Conservation (phyloP, 2,888 invertebrate genomes). For the Epinotia bilunana region DNA sequence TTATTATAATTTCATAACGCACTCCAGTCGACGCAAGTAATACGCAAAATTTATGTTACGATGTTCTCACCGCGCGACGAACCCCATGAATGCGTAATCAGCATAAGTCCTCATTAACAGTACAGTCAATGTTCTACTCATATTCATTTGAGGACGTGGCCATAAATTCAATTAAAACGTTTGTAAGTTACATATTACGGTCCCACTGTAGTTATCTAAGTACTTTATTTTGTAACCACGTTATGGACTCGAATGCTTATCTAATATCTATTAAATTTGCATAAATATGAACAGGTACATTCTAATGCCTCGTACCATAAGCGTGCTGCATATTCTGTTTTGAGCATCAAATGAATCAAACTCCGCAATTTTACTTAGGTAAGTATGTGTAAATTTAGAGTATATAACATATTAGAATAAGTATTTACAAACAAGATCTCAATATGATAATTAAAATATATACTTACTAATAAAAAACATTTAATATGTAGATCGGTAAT, state of each 20-base stretch:
- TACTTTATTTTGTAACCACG: slow-evolving; percentile 65
- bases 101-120: slow-evolving; percentile 68
- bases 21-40: slow-evolving; percentile 82
- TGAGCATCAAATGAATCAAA: not conserved
- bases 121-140: slow-evolving; percentile 67
- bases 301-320: slow-evolving; percentile 20
- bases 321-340: not conserved
- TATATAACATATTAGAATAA: not conserved
- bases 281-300: slow-evolving; percentile 58
- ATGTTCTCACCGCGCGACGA: slow-evolving; percentile 80
- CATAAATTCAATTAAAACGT: slow-evolving; percentile 81
- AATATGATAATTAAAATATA: not conserved
- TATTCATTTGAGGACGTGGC: slow-evolving; percentile 80
- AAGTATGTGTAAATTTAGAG: not conserved
- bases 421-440: no score
- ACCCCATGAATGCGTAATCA: slow-evolving; percentile 77
- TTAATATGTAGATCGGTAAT: not conserved
- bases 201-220: slow-evolving; percentile 51
- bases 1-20: slow-evolving; percentile 83
- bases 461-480: not conserved
- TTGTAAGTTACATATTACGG: slow-evolving; percentile 56
- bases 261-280: slow-evolving; percentile 66
- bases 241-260: slow-evolving; percentile 70
- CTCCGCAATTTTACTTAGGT: not conserved
- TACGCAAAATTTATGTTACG: slow-evolving; percentile 85